Base-by-base conservation (phyloP, 2,888 invertebrate species). In the Spilosoma lubricipeda region DNA sequence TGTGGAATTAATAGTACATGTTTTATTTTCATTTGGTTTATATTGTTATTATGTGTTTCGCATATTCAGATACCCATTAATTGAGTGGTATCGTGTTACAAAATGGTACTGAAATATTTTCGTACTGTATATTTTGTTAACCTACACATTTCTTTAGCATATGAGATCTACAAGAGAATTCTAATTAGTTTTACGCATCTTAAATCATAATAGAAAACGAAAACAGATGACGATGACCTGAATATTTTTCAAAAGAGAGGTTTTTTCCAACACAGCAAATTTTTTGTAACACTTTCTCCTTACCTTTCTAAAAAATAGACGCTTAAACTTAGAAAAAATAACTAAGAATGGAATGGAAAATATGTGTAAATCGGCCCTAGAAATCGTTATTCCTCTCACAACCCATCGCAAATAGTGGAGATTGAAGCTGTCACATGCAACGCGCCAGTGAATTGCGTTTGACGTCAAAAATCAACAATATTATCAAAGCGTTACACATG, bases 401-500 rank as follows among this genome's bases (percentile, higher is more conserved):
- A 67, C 27, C 20, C 23, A 8, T 48, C 30, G 23, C 67, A 48
- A 67, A 67, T 67, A 67, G 23, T 48, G 30, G 30, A 67, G 30
- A 67, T 67, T 45, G 48, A 48, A 67, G 7, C 67, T 67, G 67
- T 67, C 67, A 23, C 45, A 23, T 30, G 33, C 70, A 70, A 13
- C 20, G 20, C 11, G 63, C 15, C 45, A 7, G 18, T 15, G 67
- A 39, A 71, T 64, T 73, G 67, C 71, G 65, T 65, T 71, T 68
- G 67, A 70, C 59, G 64, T 42, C 42, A 71, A 74, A 77, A 71
- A 76, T 74, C 73, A 77, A 73, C 71, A 74, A 67, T 52, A 70
- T 70, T 45, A 71, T 73, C 27, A 67, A 71, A 75, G 67, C 70
- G 71, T 74, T 74, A 71, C 59, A 69, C 71, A 52, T 71, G 45